Conservation (phyloP, 2,113 vertebrate species). For the Ameiurus melas region DNA sequence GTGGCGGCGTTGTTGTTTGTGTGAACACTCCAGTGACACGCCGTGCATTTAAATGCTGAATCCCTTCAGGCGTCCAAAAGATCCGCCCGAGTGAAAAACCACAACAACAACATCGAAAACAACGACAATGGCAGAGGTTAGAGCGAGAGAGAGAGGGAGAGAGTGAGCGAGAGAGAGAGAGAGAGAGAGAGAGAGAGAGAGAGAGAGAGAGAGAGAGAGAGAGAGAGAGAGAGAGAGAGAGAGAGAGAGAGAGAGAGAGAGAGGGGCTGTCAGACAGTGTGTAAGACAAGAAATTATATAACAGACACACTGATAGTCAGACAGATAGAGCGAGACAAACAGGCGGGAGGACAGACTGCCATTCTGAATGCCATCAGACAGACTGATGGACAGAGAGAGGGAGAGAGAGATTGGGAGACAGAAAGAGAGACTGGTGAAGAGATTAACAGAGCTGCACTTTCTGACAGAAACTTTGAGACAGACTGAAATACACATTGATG, state of each 20-base stretch:
- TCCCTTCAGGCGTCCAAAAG: conserved; percentile 5
- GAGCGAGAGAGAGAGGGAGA: not conserved
- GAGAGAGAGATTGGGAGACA: not conserved
- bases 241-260: not conserved
- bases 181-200: not conserved
- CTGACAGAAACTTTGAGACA: no score
- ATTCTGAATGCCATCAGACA: not conserved
- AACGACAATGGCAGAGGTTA: not conserved
- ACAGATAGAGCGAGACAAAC: not conserved
- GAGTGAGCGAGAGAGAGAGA: conserved; percentile 7
- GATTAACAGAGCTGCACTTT: no score
- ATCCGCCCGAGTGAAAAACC: not conserved
- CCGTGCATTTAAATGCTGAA: conserved; percentile 13
- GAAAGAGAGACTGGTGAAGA: not conserved
- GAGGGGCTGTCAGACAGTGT: not conserved
- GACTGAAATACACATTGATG: no score
- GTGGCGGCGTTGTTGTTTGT: conserved; percentile 36
- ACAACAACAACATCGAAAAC: not conserved
- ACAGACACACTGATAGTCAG: not conserved
- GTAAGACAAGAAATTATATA: not conserved
- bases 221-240: conserved; percentile 10
- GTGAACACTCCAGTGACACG: conserved; percentile 20
- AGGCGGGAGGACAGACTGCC: not conserved
- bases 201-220: not conserved
- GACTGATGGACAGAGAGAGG: not conserved